Percentiles rank a stretch among this genome's conserved stretches.
Evolutionary conservation across 2,888 invertebrate genomes (phyloP).

Genomic region (Linnaemya tessellans): DNA sequence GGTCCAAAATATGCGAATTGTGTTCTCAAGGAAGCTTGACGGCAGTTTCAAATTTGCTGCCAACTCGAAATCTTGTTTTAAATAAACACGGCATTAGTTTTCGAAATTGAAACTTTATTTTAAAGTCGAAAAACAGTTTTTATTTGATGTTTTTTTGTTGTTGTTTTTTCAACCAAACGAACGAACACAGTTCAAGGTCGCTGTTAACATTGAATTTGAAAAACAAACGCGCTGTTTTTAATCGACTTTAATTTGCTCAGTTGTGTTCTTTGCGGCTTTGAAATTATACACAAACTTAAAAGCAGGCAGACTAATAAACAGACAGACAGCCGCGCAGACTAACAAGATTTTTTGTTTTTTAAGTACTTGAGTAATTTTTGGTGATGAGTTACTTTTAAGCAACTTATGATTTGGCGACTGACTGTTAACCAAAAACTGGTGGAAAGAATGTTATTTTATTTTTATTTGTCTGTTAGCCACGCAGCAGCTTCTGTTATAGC

Average conservation of each 20-base stretch:
- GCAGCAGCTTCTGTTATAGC: background rate
- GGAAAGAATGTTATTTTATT: background rate
- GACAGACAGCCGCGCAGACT: background rate
- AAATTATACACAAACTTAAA: conserved; percentile 22
- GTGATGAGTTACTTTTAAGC: conserved; percentile 1
- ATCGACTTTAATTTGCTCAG: conserved; percentile 10
- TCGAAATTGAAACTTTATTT: conserved; percentile 50
- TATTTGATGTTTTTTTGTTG: background rate
- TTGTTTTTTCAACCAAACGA: conserved; percentile 8
- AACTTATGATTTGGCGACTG: conserved; percentile 28
- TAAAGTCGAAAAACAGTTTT: conserved; percentile 54
- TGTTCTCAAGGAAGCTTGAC: conserved; percentile 31
- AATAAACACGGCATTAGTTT: conserved; percentile 13
- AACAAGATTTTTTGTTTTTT: background rate
- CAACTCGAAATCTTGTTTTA: conserved; percentile 18
- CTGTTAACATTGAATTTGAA: conserved; percentile 38
- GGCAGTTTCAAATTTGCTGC: background rate
- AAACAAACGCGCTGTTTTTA: conserved; percentile 43
- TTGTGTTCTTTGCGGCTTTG: conserved; percentile 29
- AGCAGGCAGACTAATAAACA: background rate
- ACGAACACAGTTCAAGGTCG: conserved; percentile 70
- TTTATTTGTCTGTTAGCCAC: conserved; percentile 9
- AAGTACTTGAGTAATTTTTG: background rate
- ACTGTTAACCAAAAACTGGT: conserved; percentile 14
- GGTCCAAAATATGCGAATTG: conserved; percentile 3